Base-by-base conservation (phyloP, 2,888 invertebrate species). In the Luperina nickerlii region DNA sequence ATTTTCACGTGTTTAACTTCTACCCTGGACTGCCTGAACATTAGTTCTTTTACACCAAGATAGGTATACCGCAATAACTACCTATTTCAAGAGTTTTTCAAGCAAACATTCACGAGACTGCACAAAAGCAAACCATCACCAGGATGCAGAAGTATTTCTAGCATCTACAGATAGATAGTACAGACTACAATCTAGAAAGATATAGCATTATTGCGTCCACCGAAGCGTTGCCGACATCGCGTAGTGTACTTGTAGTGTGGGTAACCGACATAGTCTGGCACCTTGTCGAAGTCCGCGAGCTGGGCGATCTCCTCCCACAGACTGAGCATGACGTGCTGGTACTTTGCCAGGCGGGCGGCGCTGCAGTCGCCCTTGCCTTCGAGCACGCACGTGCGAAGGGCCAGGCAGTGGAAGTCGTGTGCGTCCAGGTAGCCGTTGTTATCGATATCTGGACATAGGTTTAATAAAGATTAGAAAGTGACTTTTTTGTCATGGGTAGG, bases 271-370 rank as follows among this genome's bases (percentile, higher is more conserved):
- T 97, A 97, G 93, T 97, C 96, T 89, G 96, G 96, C 91, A 98
- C 98, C 98, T 98, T 98, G 95, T 98, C 98, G 95, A 98, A 98
- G 96, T 98, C 98, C 60, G 98, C 98, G 87, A 98, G 96, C 91
- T 98, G 98, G 0, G 98, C 98, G 88, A 98, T 98, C 97, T 98
- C 98, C 91, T 98, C 98, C 98, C 98, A 98, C 42, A 98, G 97
- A 90, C 98, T 98, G 76, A 97, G 96, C 98, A 98, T 98, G 87
- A 98, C 97, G 94, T 98, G 98, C 94, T 98, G 98, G 95, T 98
- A 98, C 94, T 98, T 98, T 91, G 98, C 98, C 81, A 98, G 97
- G 42, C 98, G 97, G 7, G 97, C 97, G 76, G 97, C 94, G 92
- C 98, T 98, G 95, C 98, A 98, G 92, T 98, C 98, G 45, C 98